Percentiles rank a stretch among this genome's conserved stretches.
These are phyloP conservation scores for Agriopis leucophaearia DNA, from an alignment of 2,888 invertebrate species.

Conservation along the genomic window DNA sequence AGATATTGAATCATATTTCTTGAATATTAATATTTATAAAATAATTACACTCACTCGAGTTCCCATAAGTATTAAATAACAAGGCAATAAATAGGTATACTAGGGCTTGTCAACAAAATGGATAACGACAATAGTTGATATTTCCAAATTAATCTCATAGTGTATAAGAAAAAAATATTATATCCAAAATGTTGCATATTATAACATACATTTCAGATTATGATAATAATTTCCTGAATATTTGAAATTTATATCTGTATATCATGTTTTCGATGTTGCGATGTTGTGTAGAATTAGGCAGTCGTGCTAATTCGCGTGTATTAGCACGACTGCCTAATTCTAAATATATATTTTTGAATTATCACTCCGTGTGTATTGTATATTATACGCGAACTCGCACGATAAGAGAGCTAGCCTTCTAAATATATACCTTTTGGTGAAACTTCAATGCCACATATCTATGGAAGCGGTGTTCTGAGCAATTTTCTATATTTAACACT, in stretches of 20 bases:
- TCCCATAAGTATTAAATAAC: slow-evolving; percentile 8
- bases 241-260: slow-evolving; percentile 31
- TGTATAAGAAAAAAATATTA: slow-evolving; percentile 46
- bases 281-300: slow-evolving; percentile 27
- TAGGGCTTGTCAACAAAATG: slow-evolving; percentile 21
- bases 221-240: slow-evolving; percentile 37
- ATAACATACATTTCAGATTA: slow-evolving; percentile 43
- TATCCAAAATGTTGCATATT: slow-evolving; percentile 53
- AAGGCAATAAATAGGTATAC: slow-evolving; percentile 21
- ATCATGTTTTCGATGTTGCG: slow-evolving; percentile 33
- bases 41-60: not conserved
- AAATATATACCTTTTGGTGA: slow-evolving; percentile 17
- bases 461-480: slow-evolving; percentile 20
- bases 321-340: no score
- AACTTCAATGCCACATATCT: slow-evolving; percentile 32
- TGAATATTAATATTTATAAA: not conserved
- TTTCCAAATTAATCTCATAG: slow-evolving; percentile 52
- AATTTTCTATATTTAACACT: slow-evolving; percentile 26
- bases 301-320: slow-evolving; percentile 1
- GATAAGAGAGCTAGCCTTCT: slow-evolving; percentile 1
- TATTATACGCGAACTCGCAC: not conserved
- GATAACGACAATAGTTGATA: slow-evolving; percentile 39
- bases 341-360: not conserved
- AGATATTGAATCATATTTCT: not conserved
- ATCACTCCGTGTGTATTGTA: not conserved